These are phyloP conservation scores for Dasypogon diadema DNA, from an alignment of 2,888 invertebrate species.

Conservation along the genomic window DNA sequence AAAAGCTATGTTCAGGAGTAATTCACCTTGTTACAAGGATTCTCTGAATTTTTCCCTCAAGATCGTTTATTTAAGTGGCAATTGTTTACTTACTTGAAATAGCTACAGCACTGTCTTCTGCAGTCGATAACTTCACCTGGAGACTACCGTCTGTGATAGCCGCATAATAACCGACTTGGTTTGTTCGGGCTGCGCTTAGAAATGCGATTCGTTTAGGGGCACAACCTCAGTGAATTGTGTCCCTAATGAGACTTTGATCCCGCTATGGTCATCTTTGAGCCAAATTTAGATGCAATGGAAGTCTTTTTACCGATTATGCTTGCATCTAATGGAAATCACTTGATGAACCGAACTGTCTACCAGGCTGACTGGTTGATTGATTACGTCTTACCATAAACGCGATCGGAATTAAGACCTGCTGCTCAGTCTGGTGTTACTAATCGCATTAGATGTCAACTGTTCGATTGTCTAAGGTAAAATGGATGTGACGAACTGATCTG, in stretches of 20 bases:
- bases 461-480: background rate
- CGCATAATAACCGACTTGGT: background rate
- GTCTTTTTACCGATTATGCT: constrained; percentile 22
- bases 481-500: constrained; percentile 23
- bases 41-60: no score
- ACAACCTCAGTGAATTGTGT: constrained; percentile 6
- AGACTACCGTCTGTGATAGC: constrained; percentile 1
- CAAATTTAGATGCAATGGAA: constrained; percentile 35
- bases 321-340: constrained; percentile 28
- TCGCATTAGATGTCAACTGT: constrained; percentile 44
- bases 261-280: constrained; percentile 19
- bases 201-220: background rate
- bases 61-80: no score
- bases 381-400: constrained; percentile 33
- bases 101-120: constrained; percentile 11
- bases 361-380: constrained; percentile 50
- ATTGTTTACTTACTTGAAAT: no score
- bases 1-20: no score
- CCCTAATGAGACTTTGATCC: constrained; percentile 27
- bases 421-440: constrained; percentile 45
- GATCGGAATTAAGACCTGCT: constrained; percentile 48
- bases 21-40: no score
- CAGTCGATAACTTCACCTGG: constrained; percentile 5
- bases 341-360: constrained; percentile 42
- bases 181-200: background rate